phyloP scores from a whole-genome alignment of 1,140 invertebrate species.

The Holcopasites calliopsidis region DNA sequence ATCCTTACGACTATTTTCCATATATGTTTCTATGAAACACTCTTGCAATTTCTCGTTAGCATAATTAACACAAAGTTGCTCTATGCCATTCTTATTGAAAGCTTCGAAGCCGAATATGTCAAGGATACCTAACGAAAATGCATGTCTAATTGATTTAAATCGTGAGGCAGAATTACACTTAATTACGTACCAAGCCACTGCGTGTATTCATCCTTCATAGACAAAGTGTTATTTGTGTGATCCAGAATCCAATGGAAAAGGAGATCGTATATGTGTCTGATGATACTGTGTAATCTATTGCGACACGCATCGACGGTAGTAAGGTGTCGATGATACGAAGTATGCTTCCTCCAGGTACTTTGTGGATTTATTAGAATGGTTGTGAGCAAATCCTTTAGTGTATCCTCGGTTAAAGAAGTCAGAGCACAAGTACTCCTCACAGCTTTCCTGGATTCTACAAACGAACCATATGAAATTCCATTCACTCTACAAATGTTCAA shows the following conservation, averaged over 20 bases:
- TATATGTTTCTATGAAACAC: slow-evolving; percentile 84
- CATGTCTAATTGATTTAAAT: background rate
- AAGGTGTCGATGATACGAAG: slow-evolving; percentile 53
- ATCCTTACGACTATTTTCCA: slow-evolving; percentile 82
- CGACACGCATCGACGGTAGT: slow-evolving; percentile 60
- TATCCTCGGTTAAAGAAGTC: slow-evolving; percentile 13
- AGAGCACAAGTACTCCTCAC: slow-evolving; percentile 29
- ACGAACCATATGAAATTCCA: background rate
- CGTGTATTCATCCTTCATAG: slow-evolving; percentile 42
- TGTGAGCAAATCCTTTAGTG: slow-evolving; percentile 28
- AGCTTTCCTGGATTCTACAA: slow-evolving; percentile 47
- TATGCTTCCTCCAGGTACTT: slow-evolving; percentile 15
- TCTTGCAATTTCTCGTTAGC: slow-evolving; percentile 86
- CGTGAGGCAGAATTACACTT: background rate
- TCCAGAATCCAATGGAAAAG: slow-evolving; percentile 66
- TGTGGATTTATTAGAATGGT: slow-evolving; percentile 41
- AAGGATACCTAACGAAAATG: slow-evolving; percentile 73
- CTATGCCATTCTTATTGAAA: slow-evolving; percentile 85
- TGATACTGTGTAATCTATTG: slow-evolving; percentile 66
- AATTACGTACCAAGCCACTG: slow-evolving; percentile 63
- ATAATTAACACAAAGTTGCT: slow-evolving; percentile 89
- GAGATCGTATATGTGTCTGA: slow-evolving; percentile 66
- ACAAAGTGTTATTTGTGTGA: slow-evolving; percentile 59
- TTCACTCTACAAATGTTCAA: background rate
- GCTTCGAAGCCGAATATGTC: slow-evolving; percentile 89